Percentiles rank a stretch among this genome's conserved stretches.
These are phyloP conservation scores for Volucella inanis DNA, from an alignment of 2,888 invertebrate genomes.

Conservation along the genomic window DNA sequence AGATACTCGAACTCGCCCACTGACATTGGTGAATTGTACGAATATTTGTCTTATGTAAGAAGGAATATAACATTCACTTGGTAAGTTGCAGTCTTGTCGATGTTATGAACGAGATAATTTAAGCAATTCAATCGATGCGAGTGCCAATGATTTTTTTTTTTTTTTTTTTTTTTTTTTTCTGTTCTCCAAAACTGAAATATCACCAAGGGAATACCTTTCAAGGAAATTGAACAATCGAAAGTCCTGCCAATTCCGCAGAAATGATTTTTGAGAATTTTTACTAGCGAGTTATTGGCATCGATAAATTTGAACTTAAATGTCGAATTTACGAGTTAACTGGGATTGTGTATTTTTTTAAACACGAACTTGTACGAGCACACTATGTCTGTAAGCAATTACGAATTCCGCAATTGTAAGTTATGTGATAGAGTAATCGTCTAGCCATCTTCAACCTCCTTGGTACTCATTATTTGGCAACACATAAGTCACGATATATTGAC, in stretches of 20 bases:
- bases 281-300: conserved; percentile 5
- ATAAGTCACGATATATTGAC: no score
- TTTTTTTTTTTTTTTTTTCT: no score
- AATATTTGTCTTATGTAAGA: conserved; percentile 34
- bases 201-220: conserved; percentile 7
- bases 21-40: conserved; percentile 24
- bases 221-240: conserved; percentile 33
- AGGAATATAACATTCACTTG: conserved; percentile 50
- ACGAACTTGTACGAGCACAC: no score
- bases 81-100: conserved; percentile 34
- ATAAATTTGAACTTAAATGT: not conserved
- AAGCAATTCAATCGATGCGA: conserved; percentile 44
- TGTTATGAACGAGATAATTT: conserved; percentile 14
- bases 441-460: no score
- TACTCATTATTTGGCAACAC: no score
- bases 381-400: no score
- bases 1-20: not conserved
- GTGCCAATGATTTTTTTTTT: conserved; percentile 28
- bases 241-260: conserved; percentile 28
- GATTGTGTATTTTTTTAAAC: no score
- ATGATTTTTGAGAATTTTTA: conserved; percentile 10
- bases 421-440: no score
- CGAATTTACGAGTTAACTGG: no score
- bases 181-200: not conserved
- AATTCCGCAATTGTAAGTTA: no score